Base-by-base conservation (phyloP, 92 coral and sea anemone species). In the Epizoanthus illoricatus region DNA sequence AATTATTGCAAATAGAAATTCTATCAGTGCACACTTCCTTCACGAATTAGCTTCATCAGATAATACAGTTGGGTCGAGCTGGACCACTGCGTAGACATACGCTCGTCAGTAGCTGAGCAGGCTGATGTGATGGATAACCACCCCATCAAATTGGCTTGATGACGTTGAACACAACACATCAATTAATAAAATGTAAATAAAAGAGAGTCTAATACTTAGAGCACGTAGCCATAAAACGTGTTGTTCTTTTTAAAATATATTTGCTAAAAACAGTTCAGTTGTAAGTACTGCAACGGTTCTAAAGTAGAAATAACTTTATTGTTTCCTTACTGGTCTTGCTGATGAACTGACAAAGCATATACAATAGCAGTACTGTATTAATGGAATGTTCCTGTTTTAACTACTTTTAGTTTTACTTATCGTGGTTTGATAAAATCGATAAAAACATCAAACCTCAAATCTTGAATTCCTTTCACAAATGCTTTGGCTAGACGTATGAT, bases 171-270 rank as follows among this genome's bases (percentile, higher is more conserved):
- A 78, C 42, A 63, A n/a, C 19, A 78, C 16, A 10, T 63, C 21
- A 39, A 41, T 78, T 63, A 62, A 40, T 63, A 63, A 61, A 76
- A 61, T 41, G 59, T 60, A 64, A 63, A 78, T 42, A 42, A 21
- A 61, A 43, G 0, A 42, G 56, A 41, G 23, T 21, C 56, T 78
- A 4, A 43, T 5, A 43, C 36, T 28, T 28, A 28, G 36, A 28
- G 12, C 47, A 41, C 24, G 24, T 8, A n/a, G 42, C 61, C 41
- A 15, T 78, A 62, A 12, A 78, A 43, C 64, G 61, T 36, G 21
- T 42, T 39, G 52, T 60, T 16, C 41, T 58, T 41, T 76, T n/a
- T n/a, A n/a, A n/a, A 21, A 7, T 61, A 40, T 11, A 63, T 61
- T 41, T 15, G 20, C 71, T 43, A 45, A 78, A n/a, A 61, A 6